A percentile compares a stretch with the other conserved stretches of the same genome.
phyloP scores from a whole-genome alignment of 2,888 invertebrate species.

The Ormyrus nitidulus region DNA sequence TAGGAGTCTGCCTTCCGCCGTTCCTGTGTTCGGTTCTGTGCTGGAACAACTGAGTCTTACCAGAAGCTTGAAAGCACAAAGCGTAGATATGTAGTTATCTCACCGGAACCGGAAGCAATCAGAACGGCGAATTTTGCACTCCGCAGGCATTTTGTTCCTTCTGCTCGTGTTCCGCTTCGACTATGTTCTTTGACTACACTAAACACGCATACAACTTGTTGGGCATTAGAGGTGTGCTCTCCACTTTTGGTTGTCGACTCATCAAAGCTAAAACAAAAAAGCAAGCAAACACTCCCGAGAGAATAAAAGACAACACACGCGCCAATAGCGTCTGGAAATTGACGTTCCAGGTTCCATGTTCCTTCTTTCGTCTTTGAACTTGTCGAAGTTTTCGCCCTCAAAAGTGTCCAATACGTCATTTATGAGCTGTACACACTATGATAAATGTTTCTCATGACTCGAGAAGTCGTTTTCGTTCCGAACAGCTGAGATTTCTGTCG shows the following conservation, averaged over 20 bases:
- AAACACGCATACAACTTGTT: conserved; percentile 10
- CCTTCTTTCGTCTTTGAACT: conserved; percentile 45
- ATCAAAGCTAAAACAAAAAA: conserved; percentile 7
- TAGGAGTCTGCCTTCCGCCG: not conserved
- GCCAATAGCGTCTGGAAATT: conserved; percentile 31
- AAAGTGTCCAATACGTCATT: not conserved
- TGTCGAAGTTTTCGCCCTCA: not conserved
- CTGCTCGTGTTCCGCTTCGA: conserved; percentile 20
- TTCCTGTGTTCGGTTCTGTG: no score
- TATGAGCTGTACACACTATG: conserved; percentile 3
- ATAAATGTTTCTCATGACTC: conserved; percentile 5
- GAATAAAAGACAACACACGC: conserved; percentile 36
- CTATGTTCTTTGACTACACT: not conserved
- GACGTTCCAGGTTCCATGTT: conserved; percentile 54
- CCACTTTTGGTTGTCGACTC: conserved; percentile 16
- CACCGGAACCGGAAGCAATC: not conserved
- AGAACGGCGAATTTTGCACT: not conserved
- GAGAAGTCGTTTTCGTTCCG: conserved; percentile 25
- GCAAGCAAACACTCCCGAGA: conserved; percentile 37
- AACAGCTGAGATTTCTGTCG: not conserved
- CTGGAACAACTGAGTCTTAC: not conserved
- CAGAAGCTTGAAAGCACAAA: not conserved
- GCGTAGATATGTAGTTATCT: not conserved
- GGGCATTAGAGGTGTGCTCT: conserved; percentile 46
- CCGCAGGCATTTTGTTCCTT: conserved; percentile 33